phyloP scores from a whole-genome alignment of 2,888 invertebrate genomes.

The Machimus rusticus region DNA sequence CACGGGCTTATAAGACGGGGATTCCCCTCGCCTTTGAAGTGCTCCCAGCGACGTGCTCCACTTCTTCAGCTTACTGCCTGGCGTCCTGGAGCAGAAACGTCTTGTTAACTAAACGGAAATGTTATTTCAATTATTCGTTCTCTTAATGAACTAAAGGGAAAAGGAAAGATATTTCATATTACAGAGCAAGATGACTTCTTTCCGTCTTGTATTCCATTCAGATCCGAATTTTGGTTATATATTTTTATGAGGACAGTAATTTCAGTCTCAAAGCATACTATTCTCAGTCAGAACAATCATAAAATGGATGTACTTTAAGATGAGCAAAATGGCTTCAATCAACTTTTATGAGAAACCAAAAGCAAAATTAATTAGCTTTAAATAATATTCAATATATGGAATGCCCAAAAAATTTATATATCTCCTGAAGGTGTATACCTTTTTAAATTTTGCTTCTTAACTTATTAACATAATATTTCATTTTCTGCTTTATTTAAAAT shows the following conservation, averaged over 20 bases:
- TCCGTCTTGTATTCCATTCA: neutral
- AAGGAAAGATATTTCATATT: neutral
- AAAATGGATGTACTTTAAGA: no score
- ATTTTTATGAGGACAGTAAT: neutral
- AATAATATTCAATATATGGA: no score
- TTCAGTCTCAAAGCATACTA: neutral
- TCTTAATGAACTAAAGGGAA: neutral
- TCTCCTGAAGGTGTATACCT: no score
- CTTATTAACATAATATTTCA: no score
- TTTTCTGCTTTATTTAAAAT: no score
- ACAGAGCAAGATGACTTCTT: neutral
- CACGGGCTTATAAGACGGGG: neutral
- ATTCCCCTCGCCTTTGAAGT: slow-evolving; percentile 6
- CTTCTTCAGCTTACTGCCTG: neutral
- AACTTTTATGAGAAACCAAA: no score
- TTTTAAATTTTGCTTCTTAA: no score
- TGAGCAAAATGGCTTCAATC: no score
- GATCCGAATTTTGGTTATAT: no score
- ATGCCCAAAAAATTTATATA: no score
- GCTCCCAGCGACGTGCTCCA: neutral
- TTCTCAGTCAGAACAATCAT: no score
- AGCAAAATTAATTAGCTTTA: no score
- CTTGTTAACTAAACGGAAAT: slow-evolving; percentile 23
- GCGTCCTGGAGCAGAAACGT: neutral
- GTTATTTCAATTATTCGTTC: slow-evolving; percentile 12